Conservation (phyloP, 1,140 invertebrate species). For the Atta texana region DNA sequence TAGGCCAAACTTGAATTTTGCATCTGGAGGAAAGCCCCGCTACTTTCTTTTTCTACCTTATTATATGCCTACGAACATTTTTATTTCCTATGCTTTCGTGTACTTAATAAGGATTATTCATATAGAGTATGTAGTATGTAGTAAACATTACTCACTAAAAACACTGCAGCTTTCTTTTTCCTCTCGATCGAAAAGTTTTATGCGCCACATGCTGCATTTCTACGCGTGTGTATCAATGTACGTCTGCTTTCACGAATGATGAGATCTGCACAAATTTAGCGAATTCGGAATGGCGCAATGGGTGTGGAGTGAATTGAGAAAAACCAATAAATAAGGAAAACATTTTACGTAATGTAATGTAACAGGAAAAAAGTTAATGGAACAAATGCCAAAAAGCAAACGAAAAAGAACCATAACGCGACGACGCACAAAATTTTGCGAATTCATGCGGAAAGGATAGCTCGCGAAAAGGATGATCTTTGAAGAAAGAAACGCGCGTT, state of each 20-base stretch:
- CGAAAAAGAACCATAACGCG: slow-evolving; percentile 54
- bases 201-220: slow-evolving; percentile 38
- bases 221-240: slow-evolving; percentile 21
- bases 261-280: slow-evolving; percentile 54
- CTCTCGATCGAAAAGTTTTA: slow-evolving; percentile 70
- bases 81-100: slow-evolving; percentile 83
- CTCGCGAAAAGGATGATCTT: slow-evolving; percentile 50
- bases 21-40: slow-evolving; percentile 81
- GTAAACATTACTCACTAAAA: slow-evolving; percentile 86
- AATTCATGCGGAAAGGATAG: slow-evolving; percentile 33
- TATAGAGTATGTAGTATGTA: slow-evolving; percentile 84
- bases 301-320: slow-evolving; percentile 33
- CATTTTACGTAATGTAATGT: slow-evolving; percentile 7
- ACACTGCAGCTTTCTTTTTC: slow-evolving; percentile 78
- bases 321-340: slow-evolving; percentile 2
- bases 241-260: neutral
- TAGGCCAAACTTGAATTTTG: slow-evolving; percentile 64
- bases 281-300: slow-evolving; percentile 57
- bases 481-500: slow-evolving; percentile 57
- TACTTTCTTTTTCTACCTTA: slow-evolving; percentile 79
- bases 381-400: slow-evolving; percentile 35
- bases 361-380: slow-evolving; percentile 30
- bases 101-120: slow-evolving; percentile 86
- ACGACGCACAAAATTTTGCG: slow-evolving; percentile 54
- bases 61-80: slow-evolving; percentile 81